Percentiles rank a stretch among this genome's conserved stretches.
phyloP scores from a whole-genome alignment of 2,797 vertebrate genomes.

The Nothura maculosa region DNA sequence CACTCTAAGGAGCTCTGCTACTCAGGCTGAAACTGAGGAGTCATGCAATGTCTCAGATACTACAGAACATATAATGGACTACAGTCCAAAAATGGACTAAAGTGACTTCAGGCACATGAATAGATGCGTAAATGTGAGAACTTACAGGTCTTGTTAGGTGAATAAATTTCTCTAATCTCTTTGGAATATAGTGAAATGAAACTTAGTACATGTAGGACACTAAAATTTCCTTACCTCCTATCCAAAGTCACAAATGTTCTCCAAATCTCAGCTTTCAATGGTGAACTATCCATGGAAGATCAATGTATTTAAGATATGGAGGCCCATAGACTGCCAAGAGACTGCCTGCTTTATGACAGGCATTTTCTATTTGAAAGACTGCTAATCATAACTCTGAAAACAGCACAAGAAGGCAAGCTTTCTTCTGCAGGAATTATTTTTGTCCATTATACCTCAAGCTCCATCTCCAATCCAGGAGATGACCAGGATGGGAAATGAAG shows the following conservation, averaged over 20 bases:
- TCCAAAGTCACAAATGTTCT: not conserved
- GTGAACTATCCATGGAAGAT: not conserved
- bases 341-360: not conserved
- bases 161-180: not conserved
- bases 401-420: not conserved
- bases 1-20: not conserved
- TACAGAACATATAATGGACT: not conserved
- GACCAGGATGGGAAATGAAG: not conserved
- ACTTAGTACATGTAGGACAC: not conserved
- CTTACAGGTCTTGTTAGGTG: not conserved
- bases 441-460: not conserved
- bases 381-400: constrained; percentile 2
- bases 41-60: not conserved
- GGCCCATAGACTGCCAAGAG: not conserved
- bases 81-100: not conserved
- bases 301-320: not conserved
- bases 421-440: not conserved
- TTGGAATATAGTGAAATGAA: not conserved
- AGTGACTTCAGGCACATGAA: not conserved
- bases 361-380: not conserved
- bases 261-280: not conserved
- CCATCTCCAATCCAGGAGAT: not conserved
- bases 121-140: not conserved
- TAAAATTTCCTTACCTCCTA: not conserved
- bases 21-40: not conserved